Evolutionary conservation across 2,797 vertebrate genomes (phyloP), one percentile per base, ranked within the genome.

Genomic region (Atherinosoma microstoma): DNA sequence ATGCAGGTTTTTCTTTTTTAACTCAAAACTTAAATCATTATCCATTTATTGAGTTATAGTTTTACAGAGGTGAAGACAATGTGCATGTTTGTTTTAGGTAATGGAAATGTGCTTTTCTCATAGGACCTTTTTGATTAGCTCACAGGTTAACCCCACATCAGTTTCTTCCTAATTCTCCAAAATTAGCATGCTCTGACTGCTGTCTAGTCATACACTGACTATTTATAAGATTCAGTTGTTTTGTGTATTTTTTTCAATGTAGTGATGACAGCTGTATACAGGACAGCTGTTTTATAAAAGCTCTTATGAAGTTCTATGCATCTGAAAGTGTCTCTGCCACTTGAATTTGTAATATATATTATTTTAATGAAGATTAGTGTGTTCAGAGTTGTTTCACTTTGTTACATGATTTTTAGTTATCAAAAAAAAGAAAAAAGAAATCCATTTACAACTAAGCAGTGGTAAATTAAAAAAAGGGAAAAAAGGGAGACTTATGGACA

Each of bases 331-430:
- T 40, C 29, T 74, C 32, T 62, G 4, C 42, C 16, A 8, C 51
- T 60, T 15, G 4, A 69, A 65, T 65, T 64, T 42, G 56, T 3
- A 5, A 24, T 62, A 2, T 62, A 2, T 64, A 75, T 18, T 4
- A 45, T 45, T 45, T 45, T 76, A 77, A 76, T 74, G 30, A 70
- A 40, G 36, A 57, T 35, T 22, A 36, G 56, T 59, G 56, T 59
- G 34, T 4, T 9, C 42, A 61, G 56, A 5, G 1, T 16, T 11
- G 34, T 38, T 61, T 29, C 40, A 30, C 16, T 71, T 79, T 78
- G 56, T 66, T 53, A 5, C 9, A 22, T 20, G 49, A 11, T 10
- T 73, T 58, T 78, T 64, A 70, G 54, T 34, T 0, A 18, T 20
- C 38, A 4, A 75, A 10, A 20, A 64, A 63, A 61, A 22, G 54